A percentile compares a stretch with the other conserved stretches of the same genome.
Evolutionary conservation across 2,888 invertebrate species (phyloP).

Genomic region (Dasysyrphus albostriatus): DNA sequence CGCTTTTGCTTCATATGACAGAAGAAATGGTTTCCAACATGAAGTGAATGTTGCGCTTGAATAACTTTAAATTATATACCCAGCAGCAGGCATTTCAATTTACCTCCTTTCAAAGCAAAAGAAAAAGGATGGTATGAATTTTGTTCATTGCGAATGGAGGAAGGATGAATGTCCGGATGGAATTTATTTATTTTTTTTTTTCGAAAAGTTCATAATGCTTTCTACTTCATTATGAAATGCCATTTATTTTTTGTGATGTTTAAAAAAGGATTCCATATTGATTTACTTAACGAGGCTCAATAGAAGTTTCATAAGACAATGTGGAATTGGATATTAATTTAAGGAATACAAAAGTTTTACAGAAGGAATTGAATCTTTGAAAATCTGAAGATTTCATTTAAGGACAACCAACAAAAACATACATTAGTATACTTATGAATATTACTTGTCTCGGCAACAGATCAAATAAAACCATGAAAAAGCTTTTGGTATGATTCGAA

Average conservation of each 20-base stretch:
- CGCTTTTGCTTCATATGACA: conserved; percentile 51
- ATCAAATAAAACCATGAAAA: no score
- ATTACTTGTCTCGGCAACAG: no score
- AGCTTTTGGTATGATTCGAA: no score
- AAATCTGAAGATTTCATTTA: no score
- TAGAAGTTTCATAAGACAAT: background rate
- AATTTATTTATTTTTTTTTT: background rate
- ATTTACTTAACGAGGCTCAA: conserved; percentile 2
- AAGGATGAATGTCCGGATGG: conserved; percentile 8
- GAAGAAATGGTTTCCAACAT: conserved; percentile 33
- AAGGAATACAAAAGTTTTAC: background rate
- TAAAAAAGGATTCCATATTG: background rate
- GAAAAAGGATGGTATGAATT: conserved; percentile 24
- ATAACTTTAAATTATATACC: conserved; percentile 70
- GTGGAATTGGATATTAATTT: background rate
- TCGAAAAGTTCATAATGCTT: background rate
- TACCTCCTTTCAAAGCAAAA: conserved; percentile 15
- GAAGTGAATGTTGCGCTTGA: conserved; percentile 69
- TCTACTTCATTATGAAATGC: background rate
- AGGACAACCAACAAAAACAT: no score
- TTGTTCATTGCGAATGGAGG: conserved; percentile 21
- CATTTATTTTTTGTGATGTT: background rate
- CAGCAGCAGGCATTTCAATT: conserved; percentile 71
- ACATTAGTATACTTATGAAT: no score
- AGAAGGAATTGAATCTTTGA: background rate